Conservation (phyloP, 64 coral and sea anemone genomes). For the Montipora cactus region DNA sequence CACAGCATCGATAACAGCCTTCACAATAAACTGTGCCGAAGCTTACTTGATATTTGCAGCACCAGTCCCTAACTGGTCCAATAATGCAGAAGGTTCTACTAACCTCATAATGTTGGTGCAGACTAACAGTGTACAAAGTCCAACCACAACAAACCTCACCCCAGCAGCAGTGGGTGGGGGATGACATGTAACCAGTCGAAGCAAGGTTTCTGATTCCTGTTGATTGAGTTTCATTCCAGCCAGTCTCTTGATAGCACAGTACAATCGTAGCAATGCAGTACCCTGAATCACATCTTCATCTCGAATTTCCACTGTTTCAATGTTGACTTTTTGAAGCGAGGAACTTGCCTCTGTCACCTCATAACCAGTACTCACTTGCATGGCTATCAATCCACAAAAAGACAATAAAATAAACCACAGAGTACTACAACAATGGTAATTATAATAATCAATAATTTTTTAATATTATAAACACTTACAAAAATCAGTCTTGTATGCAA, state of each 20-base stretch:
- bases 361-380: conserved; percentile 96
- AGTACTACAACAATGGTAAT: no score
- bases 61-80: neutral
- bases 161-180: conserved; percentile 88
- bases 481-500: no score
- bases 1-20: no score
- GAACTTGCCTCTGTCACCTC: conserved; percentile 85
- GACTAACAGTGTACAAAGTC: conserved; percentile 75
- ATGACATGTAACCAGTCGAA: conserved; percentile 88
- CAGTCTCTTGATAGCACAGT: conserved; percentile 86
- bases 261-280: conserved; percentile 81
- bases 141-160: conserved; percentile 90
- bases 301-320: conserved; percentile 70
- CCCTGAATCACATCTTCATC: conserved; percentile 86
- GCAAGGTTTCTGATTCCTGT: conserved; percentile 82
- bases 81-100: neutral
- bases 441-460: no score
- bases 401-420: neutral
- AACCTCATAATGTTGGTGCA: conserved; percentile 78
- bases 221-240: conserved; percentile 91
- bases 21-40: no score
- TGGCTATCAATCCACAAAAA: conserved; percentile 45
- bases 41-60: no score
- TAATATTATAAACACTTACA: no score
- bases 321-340: neutral